Base-by-base conservation (phyloP, 2,888 invertebrate species). In the Xylocampa areola region DNA sequence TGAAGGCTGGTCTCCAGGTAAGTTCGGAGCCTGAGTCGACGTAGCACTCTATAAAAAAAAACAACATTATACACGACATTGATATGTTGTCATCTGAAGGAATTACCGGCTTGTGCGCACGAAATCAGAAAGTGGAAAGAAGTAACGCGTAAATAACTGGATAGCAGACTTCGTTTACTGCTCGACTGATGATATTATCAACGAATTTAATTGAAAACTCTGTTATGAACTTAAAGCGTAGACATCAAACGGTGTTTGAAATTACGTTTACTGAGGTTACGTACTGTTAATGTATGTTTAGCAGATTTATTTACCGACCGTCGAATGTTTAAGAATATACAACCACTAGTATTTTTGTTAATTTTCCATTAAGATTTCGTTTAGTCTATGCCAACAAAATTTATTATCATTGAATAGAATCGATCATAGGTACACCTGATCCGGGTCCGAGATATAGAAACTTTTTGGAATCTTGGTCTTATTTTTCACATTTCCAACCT, bases 71-170 rank as follows among this genome's bases (percentile, higher is more conserved):
- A 58, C 35, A 59, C 37, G 47, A 57, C 48, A 53, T 21, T 53
- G 37, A 49, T 64, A 55, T 47, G 50, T 61, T 61, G 58, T 62
- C 44, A 64, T 50, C 64, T 53, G 37, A 59, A 63, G 55, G 43
- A 60, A 63, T 55, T 48, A 21, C 51, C 21, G 58, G 47, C 67
- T 67, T 59, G 55, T 47, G 53, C 35, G 45, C 48, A 69, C 37
- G 52, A 47, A 77, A 73, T 76, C 71, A 74, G 74, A 80, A 77
- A 80, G 79, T 76, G 73, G 74, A 74, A 73, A 72, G 63, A 45
- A 66, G 47, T 43, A 60, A 57, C 48, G 63, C 49, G 48, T 60
- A 55, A 77, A 66, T 59, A 65, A 39, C 53, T 65, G 40, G 55
- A 49, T 63, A 54, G 45, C 39, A 35, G 44, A 44, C 44, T 54